phyloP scores from a whole-genome alignment of 2,113 vertebrate species.

The Psittacula cyanocephala region DNA sequence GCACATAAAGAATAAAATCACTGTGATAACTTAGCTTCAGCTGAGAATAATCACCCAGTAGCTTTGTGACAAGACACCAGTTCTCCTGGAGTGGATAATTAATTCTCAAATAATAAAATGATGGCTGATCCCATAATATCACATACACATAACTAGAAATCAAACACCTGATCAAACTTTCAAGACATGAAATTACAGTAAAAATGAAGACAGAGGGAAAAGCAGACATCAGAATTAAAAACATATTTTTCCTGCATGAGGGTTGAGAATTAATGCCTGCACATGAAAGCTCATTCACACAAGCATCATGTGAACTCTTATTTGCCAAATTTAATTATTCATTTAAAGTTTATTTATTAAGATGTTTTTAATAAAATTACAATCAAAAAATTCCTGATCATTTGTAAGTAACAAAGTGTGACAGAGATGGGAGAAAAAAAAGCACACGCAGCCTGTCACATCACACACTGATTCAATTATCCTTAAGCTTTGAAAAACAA shows the following conservation, averaged over 20 bases:
- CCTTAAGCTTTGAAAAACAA: slow-evolving; percentile 62
- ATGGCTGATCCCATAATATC: background rate
- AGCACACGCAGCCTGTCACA: background rate
- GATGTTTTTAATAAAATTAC: slow-evolving; percentile 34
- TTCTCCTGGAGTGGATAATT: background rate
- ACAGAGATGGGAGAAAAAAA: slow-evolving; percentile 13
- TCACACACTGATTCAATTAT: slow-evolving; percentile 54
- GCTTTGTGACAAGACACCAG: background rate
- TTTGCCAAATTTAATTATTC: slow-evolving; percentile 67
- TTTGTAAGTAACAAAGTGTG: slow-evolving; percentile 3
- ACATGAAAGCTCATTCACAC: slow-evolving; percentile 45
- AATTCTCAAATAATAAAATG: background rate
- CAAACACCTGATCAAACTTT: slow-evolving; percentile 12
- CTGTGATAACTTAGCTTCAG: background rate
- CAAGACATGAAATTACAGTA: background rate
- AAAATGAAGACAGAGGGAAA: slow-evolving; percentile 38
- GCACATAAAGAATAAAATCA: background rate
- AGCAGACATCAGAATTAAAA: slow-evolving; percentile 10
- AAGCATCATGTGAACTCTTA: slow-evolving; percentile 28
- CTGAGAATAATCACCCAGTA: background rate
- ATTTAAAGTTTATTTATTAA: slow-evolving; percentile 55
- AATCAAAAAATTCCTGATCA: slow-evolving; percentile 17
- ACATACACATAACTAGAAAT: background rate
- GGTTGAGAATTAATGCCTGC: slow-evolving; percentile 23
- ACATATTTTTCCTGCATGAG: background rate